Evolutionary conservation across 2,888 invertebrate species (phyloP).

Genomic region (Agonopterix alstromeriana): DNA sequence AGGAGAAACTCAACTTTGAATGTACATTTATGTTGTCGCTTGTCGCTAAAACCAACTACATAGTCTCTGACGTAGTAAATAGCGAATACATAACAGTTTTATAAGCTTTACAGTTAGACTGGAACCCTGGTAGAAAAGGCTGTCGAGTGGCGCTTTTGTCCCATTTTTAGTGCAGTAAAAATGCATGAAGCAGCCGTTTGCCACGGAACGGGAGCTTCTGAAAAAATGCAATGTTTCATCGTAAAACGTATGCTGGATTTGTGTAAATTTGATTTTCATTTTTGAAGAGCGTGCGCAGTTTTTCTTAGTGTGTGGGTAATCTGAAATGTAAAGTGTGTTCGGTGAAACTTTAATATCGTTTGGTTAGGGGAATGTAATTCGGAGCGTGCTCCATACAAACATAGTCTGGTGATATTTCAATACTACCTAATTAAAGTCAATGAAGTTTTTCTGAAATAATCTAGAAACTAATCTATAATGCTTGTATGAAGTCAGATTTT

Average conservation of each 20-base stretch:
- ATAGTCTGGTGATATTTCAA: too few relatives aligned
- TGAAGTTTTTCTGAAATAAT: too few relatives aligned
- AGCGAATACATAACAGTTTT: conserved; percentile 2
- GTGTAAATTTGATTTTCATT: conserved; percentile 9
- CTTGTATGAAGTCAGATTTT: too few relatives aligned
- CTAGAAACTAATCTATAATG: too few relatives aligned
- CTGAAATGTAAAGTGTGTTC: not conserved
- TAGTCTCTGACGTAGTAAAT: too few relatives aligned
- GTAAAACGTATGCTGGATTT: conserved; percentile 3
- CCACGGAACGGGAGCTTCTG: not conserved
- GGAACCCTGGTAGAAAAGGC: conserved; percentile 3
- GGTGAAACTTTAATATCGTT: not conserved
- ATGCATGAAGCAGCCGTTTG: conserved; percentile 1
- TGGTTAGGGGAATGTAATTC: too few relatives aligned
- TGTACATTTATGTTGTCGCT: too few relatives aligned
- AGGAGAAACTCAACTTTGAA: too few relatives aligned
- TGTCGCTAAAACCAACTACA: not conserved
- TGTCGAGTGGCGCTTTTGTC: conserved; percentile 2
- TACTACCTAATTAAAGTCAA: too few relatives aligned
- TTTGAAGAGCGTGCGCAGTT: conserved; percentile 2
- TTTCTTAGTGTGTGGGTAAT: not conserved
- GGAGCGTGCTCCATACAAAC: too few relatives aligned
- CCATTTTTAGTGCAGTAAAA: conserved; percentile 4
- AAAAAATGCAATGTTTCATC: conserved; percentile 5
- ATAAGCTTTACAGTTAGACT: not conserved